Percentiles rank a stretch among this genome's conserved stretches.
Evolutionary conservation across 2,113 vertebrate genomes (phyloP).

Genomic region (Parotia lawesii): DNA sequence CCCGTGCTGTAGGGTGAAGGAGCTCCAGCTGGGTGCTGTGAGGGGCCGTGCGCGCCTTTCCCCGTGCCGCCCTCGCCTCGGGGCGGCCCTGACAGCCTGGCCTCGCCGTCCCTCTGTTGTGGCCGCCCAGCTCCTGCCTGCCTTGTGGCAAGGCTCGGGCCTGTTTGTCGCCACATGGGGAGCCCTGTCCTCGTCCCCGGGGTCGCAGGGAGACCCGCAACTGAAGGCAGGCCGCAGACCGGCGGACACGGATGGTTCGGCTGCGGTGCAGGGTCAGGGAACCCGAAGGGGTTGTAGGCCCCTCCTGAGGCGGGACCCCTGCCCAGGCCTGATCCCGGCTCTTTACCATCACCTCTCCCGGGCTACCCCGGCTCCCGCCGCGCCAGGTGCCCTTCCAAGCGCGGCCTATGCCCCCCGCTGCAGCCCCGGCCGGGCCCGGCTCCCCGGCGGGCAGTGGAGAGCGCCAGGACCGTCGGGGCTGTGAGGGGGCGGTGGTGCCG

Average conservation of each 20-base stretch:
- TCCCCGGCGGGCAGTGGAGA: neutral
- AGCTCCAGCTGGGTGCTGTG: fast-evolving
- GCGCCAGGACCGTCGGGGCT: neutral
- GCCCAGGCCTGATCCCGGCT: neutral
- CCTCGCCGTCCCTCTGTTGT: neutral
- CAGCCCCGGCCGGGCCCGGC: neutral
- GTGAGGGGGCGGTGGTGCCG: neutral
- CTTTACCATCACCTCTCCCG: neutral
- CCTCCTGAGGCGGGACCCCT: neutral
- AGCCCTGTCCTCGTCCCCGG: neutral
- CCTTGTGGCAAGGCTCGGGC: neutral
- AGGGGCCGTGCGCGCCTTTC: neutral
- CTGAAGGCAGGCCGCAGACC: neutral
- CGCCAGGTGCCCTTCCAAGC: neutral
- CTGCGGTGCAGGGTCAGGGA: neutral
- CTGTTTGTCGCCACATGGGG: neutral
- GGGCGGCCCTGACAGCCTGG: neutral
- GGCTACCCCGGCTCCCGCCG: neutral
- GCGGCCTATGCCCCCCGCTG: neutral
- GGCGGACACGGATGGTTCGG: fast-evolving
- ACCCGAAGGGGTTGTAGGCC: neutral
- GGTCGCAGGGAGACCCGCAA: neutral
- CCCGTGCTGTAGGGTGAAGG: neutral
- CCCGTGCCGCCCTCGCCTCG: neutral
- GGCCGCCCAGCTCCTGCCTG: neutral